Conservation (phyloP, 2,113 vertebrate species). For the Sterna hirundo region DNA sequence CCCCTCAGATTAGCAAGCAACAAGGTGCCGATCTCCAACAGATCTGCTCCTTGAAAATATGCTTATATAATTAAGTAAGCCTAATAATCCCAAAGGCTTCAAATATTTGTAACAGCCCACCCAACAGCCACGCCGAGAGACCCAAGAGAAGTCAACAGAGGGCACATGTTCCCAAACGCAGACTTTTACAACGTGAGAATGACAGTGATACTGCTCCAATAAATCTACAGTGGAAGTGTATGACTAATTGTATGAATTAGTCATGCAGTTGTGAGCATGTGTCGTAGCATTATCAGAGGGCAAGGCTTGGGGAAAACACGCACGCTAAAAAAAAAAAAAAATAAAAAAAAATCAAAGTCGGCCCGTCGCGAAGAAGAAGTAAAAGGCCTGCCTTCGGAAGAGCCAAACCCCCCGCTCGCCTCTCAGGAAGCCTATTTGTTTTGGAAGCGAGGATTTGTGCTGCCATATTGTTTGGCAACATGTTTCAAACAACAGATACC, state of each 20-base stretch:
- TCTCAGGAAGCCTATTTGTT: neutral
- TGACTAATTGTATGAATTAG: conserved; percentile 40
- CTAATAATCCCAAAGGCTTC: neutral
- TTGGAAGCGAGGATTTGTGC: neutral
- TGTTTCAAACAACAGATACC: neutral
- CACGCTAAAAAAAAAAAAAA: neutral
- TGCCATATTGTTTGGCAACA: conserved; percentile 34
- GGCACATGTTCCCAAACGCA: neutral
- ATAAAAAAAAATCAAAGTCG: neutral
- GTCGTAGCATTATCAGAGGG: neutral
- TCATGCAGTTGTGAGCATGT: conserved; percentile 34
- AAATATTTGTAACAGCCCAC: neutral
- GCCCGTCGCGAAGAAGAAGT: neutral
- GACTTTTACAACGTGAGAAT: neutral
- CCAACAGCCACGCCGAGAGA: neutral
- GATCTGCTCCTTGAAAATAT: neutral
- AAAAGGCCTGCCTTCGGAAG: neutral
- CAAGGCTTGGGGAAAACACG: neutral
- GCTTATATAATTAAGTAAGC: neutral
- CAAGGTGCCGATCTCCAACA: neutral
- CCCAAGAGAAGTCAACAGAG: neutral
- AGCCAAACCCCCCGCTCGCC: neutral
- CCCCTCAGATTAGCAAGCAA: neutral
- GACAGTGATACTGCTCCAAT: neutral
- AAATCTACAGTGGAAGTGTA: neutral